Conservation (phyloP, 2,113 vertebrate genomes). For the Cnemophilus loriae region DNA sequence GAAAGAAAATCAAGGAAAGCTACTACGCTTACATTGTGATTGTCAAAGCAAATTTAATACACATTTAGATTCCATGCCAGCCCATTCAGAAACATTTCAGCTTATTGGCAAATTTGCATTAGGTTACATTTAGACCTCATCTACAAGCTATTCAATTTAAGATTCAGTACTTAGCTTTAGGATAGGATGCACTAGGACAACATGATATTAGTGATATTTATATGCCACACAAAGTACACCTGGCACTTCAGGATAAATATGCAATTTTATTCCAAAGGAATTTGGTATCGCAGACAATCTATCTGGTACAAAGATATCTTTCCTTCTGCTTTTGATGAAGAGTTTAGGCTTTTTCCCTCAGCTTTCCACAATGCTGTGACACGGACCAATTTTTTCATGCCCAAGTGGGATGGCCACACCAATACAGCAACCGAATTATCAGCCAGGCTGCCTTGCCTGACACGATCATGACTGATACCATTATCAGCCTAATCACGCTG, state of each 20-base stretch:
- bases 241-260: not conserved
- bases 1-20: constrained; percentile 30
- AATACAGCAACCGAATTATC: not conserved
- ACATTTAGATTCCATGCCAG: not conserved
- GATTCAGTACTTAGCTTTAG: not conserved
- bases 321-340: not conserved
- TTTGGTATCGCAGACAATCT: not conserved
- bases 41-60: not conserved
- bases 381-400: not conserved
- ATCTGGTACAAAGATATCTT: not conserved
- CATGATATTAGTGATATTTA: not conserved
- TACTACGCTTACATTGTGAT: not conserved
- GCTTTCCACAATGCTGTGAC: not conserved
- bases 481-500: not conserved
- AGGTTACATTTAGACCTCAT: constrained; percentile 12
- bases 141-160: not conserved
- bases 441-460: not conserved
- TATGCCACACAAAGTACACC: not conserved
- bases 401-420: too few species aligned
- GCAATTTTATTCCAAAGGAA: not conserved
- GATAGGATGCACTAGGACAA: not conserved
- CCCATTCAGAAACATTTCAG: not conserved
- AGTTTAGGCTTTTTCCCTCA: not conserved
- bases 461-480: not conserved
- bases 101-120: not conserved